Percentiles rank a stretch among this genome's conserved stretches.
Conservation (phyloP, 1,140 invertebrate genomes). For the Caenorhabditis brenneri region DNA sequence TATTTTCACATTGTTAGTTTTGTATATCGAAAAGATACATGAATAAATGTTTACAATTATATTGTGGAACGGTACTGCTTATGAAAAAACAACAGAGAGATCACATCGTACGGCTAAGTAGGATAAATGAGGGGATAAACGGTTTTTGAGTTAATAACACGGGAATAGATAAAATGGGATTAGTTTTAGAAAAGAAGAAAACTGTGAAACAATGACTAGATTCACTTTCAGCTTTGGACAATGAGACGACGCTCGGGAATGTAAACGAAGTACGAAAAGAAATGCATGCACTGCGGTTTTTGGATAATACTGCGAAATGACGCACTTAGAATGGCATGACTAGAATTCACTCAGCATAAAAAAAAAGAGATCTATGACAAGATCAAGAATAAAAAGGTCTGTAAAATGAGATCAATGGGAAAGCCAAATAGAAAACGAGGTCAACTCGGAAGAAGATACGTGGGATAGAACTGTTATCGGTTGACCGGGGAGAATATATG, state of each 20-base stretch:
- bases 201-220: slow-evolving; percentile 19
- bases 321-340: slow-evolving; percentile 33
- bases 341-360: slow-evolving; percentile 43
- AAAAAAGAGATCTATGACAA: slow-evolving; percentile 24
- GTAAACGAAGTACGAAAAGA: neutral
- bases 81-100: slow-evolving; percentile 4
- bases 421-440: slow-evolving; percentile 10
- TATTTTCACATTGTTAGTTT: neutral
- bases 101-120: slow-evolving; percentile 13
- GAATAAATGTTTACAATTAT: neutral
- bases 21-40: neutral
- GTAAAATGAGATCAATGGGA: slow-evolving; percentile 6
- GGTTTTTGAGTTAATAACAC: no score
- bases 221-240: neutral
- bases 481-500: slow-evolving; percentile 40
- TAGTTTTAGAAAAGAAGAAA: neutral
- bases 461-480: neutral
- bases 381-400: neutral
- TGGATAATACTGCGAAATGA: slow-evolving; percentile 34
- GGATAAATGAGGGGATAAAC: neutral
- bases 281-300: slow-evolving; percentile 14
- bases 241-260: neutral
- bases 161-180: neutral
- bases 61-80: neutral
- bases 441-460: slow-evolving; percentile 28